Evolutionary conservation across 2,797 vertebrate genomes (phyloP).

Genomic region (Pitangus sulphuratus): DNA sequence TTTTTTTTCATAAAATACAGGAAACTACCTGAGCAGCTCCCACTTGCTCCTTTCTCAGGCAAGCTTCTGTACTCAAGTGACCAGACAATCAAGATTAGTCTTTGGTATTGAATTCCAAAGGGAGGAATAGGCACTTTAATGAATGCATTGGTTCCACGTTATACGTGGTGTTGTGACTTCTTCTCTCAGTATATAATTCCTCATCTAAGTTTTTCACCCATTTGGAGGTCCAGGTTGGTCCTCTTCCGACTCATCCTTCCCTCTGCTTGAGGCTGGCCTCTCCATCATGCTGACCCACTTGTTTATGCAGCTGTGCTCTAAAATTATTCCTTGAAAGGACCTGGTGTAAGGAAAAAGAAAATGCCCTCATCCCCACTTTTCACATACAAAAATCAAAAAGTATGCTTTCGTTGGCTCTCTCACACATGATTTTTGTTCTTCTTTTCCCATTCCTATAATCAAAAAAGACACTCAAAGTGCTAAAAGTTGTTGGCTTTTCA

Average conservation of each 20-base stretch:
- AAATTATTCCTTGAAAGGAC: not conserved
- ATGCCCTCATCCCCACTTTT: not conserved
- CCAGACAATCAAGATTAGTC: not conserved
- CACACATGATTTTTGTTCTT: not conserved
- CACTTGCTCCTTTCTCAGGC: not conserved
- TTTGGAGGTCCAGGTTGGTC: accelerated
- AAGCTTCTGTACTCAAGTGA: not conserved
- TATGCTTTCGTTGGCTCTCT: not conserved
- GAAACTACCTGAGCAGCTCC: not conserved
- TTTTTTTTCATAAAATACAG: not conserved
- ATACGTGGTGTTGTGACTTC: accelerated
- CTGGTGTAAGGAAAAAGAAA: not conserved
- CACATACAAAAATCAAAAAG: not conserved
- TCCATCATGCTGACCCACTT: not conserved
- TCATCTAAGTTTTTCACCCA: not conserved
- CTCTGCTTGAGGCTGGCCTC: not conserved
- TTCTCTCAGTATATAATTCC: not conserved
- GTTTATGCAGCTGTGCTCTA: not conserved
- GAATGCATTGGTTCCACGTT: not conserved
- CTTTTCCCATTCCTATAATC: not conserved
- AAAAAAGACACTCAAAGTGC: not conserved
- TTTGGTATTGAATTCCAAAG: not conserved
- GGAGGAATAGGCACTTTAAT: not conserved
- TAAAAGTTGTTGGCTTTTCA: not conserved
- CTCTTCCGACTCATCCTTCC: not conserved